Base-by-base conservation (phyloP, 2,113 vertebrate species). In the Gulo gulo region DNA sequence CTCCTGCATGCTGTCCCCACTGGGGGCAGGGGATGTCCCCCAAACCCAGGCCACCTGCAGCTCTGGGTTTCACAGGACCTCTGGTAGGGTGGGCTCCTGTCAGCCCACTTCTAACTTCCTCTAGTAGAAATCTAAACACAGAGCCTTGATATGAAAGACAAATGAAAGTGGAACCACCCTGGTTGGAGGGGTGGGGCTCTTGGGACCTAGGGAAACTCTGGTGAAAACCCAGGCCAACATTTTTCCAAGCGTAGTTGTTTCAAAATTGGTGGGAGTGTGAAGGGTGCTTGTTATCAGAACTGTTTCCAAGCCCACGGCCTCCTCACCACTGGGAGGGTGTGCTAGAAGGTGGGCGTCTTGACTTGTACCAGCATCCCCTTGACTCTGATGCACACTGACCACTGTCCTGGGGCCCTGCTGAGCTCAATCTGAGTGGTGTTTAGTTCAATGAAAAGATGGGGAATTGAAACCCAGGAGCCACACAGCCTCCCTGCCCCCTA, bases 151-250 rank as follows among this genome's bases (percentile, higher is more conserved):
- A 42, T n/a, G 57, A 82, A 89, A 82, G 65, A 50, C 65, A 59
- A 50, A 88, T 31, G 78, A 80, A 67, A 78, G 36, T 89, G 79
- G 88, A 94, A 61, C 52, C 20, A 16, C 34, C 11, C 69, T 76
- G 79, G 45, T 15, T 39, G 59, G 6, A 90, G 45, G 88, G 55
- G 57, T 50, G 81, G 45, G 36, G 90, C 57, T 50, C 36, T 81
- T 39, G 55, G 55, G 84, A 78, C 63, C 69, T 87, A n/a, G 84
- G 97, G 96, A 82, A 96, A 95, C 42, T 94, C 84, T 0, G 74
- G 88, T 94, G 79, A 91, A 97, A 97, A 95, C 95, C 84, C 52
- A 65, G 87, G 67, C 21, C 67, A 65, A 36, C 52, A 7, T 63
- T 86, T 78, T 73, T 23, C 63, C 78, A 78, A 18, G 55, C 23